Evolutionary conservation across 2,888 invertebrate genomes (phyloP), one percentile per base, ranked within the genome.

Genomic region (Xylophagus ater): DNA sequence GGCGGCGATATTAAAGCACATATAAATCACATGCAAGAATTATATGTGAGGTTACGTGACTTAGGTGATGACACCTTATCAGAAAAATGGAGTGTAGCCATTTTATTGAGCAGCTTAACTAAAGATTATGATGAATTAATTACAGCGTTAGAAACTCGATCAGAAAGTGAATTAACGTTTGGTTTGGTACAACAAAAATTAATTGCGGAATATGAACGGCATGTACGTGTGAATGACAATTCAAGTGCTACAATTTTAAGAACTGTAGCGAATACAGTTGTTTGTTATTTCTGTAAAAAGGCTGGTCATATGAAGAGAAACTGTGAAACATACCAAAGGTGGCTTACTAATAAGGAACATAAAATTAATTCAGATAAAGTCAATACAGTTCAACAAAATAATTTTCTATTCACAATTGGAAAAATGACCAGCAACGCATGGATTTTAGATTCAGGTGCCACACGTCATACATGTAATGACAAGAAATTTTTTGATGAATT

Each of bases 401-500:
- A n/a, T n/a, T n/a, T n/a, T n/a, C n/a, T n/a, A n/a, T n/a, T 32
- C 19, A 20, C 37, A 30, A 15, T 38, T 29, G 26, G 23, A n/a
- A 24, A 23, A 30, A 26, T 19, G 13, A 25, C 17, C 2, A 18
- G n/a, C n/a, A 31, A 21, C 12, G 45, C 37, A 12, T 49, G 47
- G 47, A 39, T 49, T 2, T 20, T 47, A 1, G 45, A 49, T 35
- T 47, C 46, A 3, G 47, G 46, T 7, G 46, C 43, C 6, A 45
- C 46, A 6, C 28, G 44, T 26, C 47, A 47, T 42, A 43, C 36
- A 7, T 37, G 34, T 6, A 46, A 44, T 26, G 32, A 47, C 33
- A 37, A 40, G 25, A 14, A 2, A 17, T 44, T 46, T 40, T 48
- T 47, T 24, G 7, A 8, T 12, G 29, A 37, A 4, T 6, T 48